Evolutionary conservation across 2,888 invertebrate species (phyloP), one percentile per base, ranked within the genome.

Genomic region (Morpho deidamia): DNA sequence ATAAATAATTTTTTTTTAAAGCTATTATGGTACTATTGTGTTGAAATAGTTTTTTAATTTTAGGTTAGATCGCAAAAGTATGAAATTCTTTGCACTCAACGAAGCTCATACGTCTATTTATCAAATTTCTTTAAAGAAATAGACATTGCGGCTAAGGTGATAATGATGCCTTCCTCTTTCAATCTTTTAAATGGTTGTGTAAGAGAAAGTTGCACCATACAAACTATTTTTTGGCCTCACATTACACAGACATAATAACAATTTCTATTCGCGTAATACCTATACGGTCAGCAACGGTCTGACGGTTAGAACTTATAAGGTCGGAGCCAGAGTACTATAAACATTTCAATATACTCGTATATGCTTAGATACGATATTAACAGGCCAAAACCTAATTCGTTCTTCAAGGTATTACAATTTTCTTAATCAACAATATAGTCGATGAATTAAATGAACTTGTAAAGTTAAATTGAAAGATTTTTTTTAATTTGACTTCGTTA

Each of bases 151-250:
- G 42, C 41, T 49, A 49, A 49, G 35, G 49, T 49, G 49, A 49
- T 49, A 49, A 49, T 49, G 49, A 49, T 49, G 49, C 35, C 41
- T 49, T 42, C 8, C 49, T 42, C 49, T 42, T 49, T 49, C 49
- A 42, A 49, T 49, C 41, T 49, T 42, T 49, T 42, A 35, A 49
- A 42, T 42, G 49, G 42, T 49, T 42, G 49, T 42, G 49, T 42
- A 7, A 42, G 49, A 35, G 49, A 49, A 49, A 49, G 49, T 11
- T 42, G 49, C 14, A 42, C 42, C 42, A 39, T 41, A 34, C 40
- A 48, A 48, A 34, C 42, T 42, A 49, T 49, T 49, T 42, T 42
- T 49, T 23, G 35, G 35, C n/a, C 48, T 39, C 41, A 47, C 33
- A 49, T 14, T 34, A 34, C 34, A 35, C 35, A 49, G 23, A 23